A percentile compares a stretch with the other conserved stretches of the same genome.
Evolutionary conservation across 2,888 invertebrate species (phyloP).

Genomic region (Strigamia crassipes): DNA sequence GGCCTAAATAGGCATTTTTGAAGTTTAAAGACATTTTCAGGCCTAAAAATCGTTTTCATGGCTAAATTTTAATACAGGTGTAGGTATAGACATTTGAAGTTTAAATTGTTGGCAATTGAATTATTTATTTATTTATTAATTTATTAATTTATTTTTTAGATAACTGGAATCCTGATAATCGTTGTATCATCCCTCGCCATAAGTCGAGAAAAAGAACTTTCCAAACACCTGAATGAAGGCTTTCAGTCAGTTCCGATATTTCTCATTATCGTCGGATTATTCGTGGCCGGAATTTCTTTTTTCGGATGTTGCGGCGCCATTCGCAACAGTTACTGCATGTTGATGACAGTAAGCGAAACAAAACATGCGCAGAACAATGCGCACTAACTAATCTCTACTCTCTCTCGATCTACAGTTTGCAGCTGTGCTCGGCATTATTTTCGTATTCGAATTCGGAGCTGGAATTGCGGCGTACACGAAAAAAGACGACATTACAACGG

Average conservation of each 20-base stretch:
- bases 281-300: constrained; percentile 85
- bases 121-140: too few relatives aligned
- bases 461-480: constrained; percentile 79
- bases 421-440: constrained; percentile 70
- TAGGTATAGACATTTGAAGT: too few relatives aligned
- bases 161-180: constrained; percentile 73
- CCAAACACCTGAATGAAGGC: constrained; percentile 80
- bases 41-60: too few relatives aligned
- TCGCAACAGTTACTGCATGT: constrained; percentile 95
- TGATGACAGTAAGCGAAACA: constrained; percentile 86
- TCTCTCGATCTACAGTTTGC: constrained; percentile 56
- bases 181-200: constrained; percentile 79
- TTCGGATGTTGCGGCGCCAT: constrained; percentile 98
- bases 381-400: background rate
- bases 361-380: too few relatives aligned
- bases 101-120: too few relatives aligned
- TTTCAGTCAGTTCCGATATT: constrained; percentile 83
- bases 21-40: too few relatives aligned
- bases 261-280: constrained; percentile 83
- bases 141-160: too few relatives aligned
- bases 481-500: constrained; percentile 72
- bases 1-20: too few relatives aligned
- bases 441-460: constrained; percentile 78
- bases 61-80: too few relatives aligned
- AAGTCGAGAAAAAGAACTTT: constrained; percentile 71